Base-by-base conservation (phyloP, 2,797 vertebrate genomes). In the Gymnodraco acuticeps region DNA sequence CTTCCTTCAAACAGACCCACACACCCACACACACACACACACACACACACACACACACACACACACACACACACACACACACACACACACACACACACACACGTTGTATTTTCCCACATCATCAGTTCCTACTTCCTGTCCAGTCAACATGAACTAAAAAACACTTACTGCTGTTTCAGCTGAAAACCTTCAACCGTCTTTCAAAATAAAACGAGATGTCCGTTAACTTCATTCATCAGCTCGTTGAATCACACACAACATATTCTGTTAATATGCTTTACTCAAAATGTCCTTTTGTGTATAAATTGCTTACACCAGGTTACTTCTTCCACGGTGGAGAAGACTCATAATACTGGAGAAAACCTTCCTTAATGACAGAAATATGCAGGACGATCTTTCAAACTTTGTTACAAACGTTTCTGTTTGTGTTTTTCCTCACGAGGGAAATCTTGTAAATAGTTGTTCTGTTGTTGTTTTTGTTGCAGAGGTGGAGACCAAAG, bases 401-500 rank as follows among this genome's bases (percentile, higher is more conserved):
- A 27, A 27, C 27, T 27, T 27, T 27, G 1, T 27, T 27, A 27
- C 27, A 27, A 27, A 27, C 3, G 0, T 1, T 27, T 4, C 27
- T 27, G 27, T 27, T 27, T 27, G 27, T 27, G 27, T 27, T 27
- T 27, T 27, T 27, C 27, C 27, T 5, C 27, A 27, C 4, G 4
- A 27, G 27, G 1, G 33, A 38, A 38, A 38, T 38, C 6, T 38
- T 10, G 3, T 50, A 13, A 14, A 38, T 41, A 16, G 14, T 42
- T 45, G 3, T 27, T 55, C 11, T 66, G 7, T 46, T 74, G 42
- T 20, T 59, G 4, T 42, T 76, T 7, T 51, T 47, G 31, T 80
- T 89, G 3, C 23, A 94, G 95, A 94, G 15, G 77, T 92, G 0
- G 96, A 96, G 60, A 82, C 93, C 33, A 97, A 97, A 90, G 94